Conservation (phyloP, 1,140 invertebrate species). For the Drosophila gunungcola region DNA sequence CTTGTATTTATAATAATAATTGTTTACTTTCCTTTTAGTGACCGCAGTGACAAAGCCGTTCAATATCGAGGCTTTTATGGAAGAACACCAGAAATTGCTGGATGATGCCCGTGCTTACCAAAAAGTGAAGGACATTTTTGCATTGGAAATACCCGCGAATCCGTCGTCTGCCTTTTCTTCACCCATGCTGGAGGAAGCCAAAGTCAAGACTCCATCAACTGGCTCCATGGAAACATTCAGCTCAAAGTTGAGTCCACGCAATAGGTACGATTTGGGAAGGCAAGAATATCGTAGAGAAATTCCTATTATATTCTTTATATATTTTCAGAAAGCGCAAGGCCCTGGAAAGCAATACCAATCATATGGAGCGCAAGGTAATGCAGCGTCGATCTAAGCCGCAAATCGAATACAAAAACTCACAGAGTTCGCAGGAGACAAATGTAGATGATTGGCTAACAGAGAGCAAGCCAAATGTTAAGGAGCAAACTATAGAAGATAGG, state of each 20-base stretch:
- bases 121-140: background rate
- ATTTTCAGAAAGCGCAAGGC: slow-evolving; percentile 40
- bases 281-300: too few relatives aligned
- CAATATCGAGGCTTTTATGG: slow-evolving; percentile 38
- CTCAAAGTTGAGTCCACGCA: slow-evolving; percentile 12
- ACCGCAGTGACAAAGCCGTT: slow-evolving; percentile 62
- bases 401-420: slow-evolving; percentile 52
- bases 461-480: too few relatives aligned
- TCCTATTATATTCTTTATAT: background rate
- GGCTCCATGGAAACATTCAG: background rate
- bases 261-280: slow-evolving; percentile 22
- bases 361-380: slow-evolving; percentile 40
- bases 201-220: background rate
- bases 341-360: slow-evolving; percentile 17
- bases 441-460: background rate
- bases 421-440: slow-evolving; percentile 61
- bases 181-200: background rate
- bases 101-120: slow-evolving; percentile 3
- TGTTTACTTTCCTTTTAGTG: slow-evolving; percentile 14
- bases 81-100: slow-evolving; percentile 23
- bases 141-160: background rate
- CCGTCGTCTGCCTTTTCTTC: background rate
- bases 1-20: background rate
- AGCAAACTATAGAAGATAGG: too few relatives aligned
- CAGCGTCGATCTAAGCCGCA: slow-evolving; percentile 28